phyloP scores from a whole-genome alignment of 2,888 invertebrate genomes.

The Sarcophaga caerulescens region DNA sequence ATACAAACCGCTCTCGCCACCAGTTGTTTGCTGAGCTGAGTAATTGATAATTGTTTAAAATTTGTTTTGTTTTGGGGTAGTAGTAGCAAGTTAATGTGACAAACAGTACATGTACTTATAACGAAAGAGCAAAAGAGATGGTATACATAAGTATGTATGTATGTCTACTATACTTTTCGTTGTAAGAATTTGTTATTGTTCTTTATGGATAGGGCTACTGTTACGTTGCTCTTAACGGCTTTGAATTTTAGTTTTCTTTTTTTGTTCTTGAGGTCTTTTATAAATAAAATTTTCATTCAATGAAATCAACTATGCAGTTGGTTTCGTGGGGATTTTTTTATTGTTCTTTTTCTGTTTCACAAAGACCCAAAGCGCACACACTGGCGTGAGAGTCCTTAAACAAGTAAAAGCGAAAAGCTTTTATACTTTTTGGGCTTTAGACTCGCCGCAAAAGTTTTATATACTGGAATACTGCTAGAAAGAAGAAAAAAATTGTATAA shows the following conservation, averaged over 20 bases:
- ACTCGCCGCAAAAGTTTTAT: conserved; percentile 61
- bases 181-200: conserved; percentile 49
- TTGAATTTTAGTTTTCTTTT: conserved; percentile 44
- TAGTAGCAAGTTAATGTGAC: conserved; percentile 34
- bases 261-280: conserved; percentile 31
- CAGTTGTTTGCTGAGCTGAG: conserved; percentile 34
- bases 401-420: conserved; percentile 64
- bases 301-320: conserved; percentile 43
- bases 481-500: conserved; percentile 59
- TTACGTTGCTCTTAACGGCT: conserved; percentile 48
- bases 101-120: conserved; percentile 1
- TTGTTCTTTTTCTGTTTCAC: conserved; percentile 26
- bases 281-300: conserved; percentile 54
- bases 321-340: conserved; percentile 3
- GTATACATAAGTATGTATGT: neutral
- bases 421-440: conserved; percentile 46
- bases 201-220: conserved; percentile 46
- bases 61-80: conserved; percentile 29
- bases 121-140: conserved; percentile 17
- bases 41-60: conserved; percentile 39
- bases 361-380: conserved; percentile 58
- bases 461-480: conserved; percentile 62
- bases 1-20: conserved; percentile 12
- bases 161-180: conserved; percentile 49
- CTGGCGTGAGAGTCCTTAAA: conserved; percentile 60